Base-by-base conservation (phyloP, 2,888 invertebrate species). In the Resseliella maxima region DNA sequence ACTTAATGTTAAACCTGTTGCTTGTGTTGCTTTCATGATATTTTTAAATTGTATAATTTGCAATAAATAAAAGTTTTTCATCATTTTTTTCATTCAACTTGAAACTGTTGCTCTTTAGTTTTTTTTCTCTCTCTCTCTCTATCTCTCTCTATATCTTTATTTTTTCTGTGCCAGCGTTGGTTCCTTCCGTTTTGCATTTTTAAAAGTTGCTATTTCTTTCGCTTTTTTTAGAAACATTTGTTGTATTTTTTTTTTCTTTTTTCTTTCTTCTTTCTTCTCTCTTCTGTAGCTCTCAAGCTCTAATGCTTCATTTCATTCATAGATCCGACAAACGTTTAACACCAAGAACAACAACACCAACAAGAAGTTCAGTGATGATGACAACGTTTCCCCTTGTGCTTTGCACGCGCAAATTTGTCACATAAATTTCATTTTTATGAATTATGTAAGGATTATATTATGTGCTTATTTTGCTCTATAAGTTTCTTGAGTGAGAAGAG, bases 391-490 rank as follows among this genome's bases (percentile, higher is more conserved):
- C 59, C 59, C 59, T 24, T 24, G 59, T 59, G 59, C 59, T 24
- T 27, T 59, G 59, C 59, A 59, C 59, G 59, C 59, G 59, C 24
- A 27, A 59, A 59, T 59, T 59, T 59, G 59, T 59, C 59, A 59
- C 59, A 59, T 59, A 59, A 59, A 59, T 27, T 59, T 59, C 59
- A 59, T 59, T 59, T 72, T 72, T 72, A 72, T 72, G 72, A 72
- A 72, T 72, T 72, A 72, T 72, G 72, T 72, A 72, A 72, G 72
- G 72, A 72, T 72, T 72, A 72, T 72, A 72, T 72, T 72, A 72
- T 72, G 72, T 72, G 72, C 72, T 72, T 31, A 72, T 72, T 72
- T 31, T 72, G 31, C 72, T 72, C 10, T 72, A 72, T 72, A 72
- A 72, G 72, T 72, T 72, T 72, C 72, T 12, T 50, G 50, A 2